Evolutionary conservation across 1,140 invertebrate genomes (phyloP), one percentile per base, ranked within the genome.

Genomic region (Gerris buenoi): DNA sequence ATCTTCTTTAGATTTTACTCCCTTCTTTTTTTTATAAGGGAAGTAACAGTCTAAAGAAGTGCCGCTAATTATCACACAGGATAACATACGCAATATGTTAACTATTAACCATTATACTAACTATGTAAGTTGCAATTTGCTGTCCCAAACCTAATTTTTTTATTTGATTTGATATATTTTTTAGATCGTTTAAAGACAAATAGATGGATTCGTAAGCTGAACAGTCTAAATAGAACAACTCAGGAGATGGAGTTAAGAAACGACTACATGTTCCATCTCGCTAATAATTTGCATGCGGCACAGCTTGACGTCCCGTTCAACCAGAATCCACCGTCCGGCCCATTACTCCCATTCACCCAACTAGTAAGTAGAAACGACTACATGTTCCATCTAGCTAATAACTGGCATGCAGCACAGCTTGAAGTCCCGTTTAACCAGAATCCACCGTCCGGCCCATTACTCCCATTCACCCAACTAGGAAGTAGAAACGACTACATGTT

Each of bases 291-390:
- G 25, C 77, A 80, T 67, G 73, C 73, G 27, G 76, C 77, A 2
- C 72, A 76, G 27, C 68, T 81, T 25, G 70, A 71, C 33, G 72
- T 75, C 15, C 80, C 80, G 0, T 81, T 81, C 68, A 74, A 73
- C 14, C 73, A 76, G 22, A 71, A 75, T 22, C 80, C 80, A n/a
- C 79, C 67, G 18, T 33, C 71, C 15, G 75, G 74, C 3, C 72
- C 75, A 2, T 68, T 79, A 22, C 73, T 73, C 23, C 69, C 74
- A 2, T 73, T 79, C 26, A 73, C 76, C 18, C 71, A 76, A 71
- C 70, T 80, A n/a, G n/a, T n/a, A n/a, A n/a, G n/a, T n/a, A 72
- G 80, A 23, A 81, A 81, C 68, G 79, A 80, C 70, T 81, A 80
- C 68, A 78, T 81, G 76, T 78, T 79, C 70, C 77, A 79, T 71